A percentile compares a stretch with the other conserved stretches of the same genome.
These are phyloP conservation scores for Cuculus canorus DNA, from an alignment of 2,797 vertebrate species.

Conservation along the genomic window DNA sequence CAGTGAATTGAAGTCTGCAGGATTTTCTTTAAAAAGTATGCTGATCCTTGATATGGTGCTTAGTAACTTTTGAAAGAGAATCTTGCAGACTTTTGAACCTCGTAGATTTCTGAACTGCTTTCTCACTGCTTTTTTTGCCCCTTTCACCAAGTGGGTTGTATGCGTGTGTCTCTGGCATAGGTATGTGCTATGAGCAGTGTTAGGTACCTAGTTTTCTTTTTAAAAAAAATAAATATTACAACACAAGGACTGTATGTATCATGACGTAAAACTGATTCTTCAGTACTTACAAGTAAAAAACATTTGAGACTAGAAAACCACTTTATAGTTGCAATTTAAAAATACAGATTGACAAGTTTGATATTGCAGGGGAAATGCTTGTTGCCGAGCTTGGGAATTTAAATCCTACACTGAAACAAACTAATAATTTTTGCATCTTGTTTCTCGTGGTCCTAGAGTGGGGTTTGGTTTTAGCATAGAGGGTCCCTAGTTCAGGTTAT, in stretches of 20 bases:
- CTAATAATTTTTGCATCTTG: not conserved
- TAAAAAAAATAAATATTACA: not conserved
- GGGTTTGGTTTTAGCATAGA: not conserved
- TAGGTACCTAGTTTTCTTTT: not conserved
- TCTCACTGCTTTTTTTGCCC: not conserved
- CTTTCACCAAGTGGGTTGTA: not conserved
- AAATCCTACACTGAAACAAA: not conserved
- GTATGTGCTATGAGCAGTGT: not conserved
- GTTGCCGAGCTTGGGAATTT: not conserved
- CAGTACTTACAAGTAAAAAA: not conserved
- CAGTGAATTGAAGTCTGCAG: not conserved
- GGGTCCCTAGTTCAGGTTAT: not conserved
- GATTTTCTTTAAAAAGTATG: not conserved
- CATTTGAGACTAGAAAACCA: not conserved
- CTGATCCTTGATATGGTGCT: not conserved
- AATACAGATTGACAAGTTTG: not conserved
- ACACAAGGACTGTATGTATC: accelerated
- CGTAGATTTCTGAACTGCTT: not conserved
- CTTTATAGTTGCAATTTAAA: not conserved
- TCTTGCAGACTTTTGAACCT: not conserved
- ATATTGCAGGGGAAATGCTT: not conserved
- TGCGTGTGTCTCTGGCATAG: not conserved
- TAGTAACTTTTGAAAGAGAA: not conserved
- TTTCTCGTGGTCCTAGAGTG: not conserved
- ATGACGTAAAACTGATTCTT: not conserved